These are phyloP conservation scores for Rhabdomys dilectus DNA, from an alignment of 2,113 vertebrate genomes.

Conservation along the genomic window DNA sequence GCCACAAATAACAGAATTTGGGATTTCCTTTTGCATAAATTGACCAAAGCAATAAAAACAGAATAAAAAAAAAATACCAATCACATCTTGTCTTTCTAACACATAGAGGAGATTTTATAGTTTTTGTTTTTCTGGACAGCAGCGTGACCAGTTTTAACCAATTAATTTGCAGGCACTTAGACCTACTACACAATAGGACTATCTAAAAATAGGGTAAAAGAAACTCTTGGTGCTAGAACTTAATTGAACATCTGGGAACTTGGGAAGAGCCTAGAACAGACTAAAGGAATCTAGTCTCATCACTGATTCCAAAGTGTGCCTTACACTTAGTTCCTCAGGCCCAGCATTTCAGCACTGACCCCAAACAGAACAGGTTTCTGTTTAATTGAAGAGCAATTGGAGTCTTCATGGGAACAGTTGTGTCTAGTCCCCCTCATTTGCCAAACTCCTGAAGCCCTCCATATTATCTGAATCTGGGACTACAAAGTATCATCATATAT, in stretches of 20 bases:
- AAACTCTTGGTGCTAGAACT: not conserved
- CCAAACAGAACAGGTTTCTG: not conserved
- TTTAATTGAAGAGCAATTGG: not conserved
- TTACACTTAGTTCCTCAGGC: not conserved
- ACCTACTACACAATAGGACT: not conserved
- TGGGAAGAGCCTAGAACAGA: not conserved
- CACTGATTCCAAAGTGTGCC: not conserved
- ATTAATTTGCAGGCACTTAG: not conserved
- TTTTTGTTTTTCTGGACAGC: not conserved
- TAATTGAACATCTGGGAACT: not conserved
- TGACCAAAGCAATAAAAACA: not conserved
- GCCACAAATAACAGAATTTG: not conserved
- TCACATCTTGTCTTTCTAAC: conserved; percentile 25
- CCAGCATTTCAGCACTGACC: not conserved
- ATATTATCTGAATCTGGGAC: not conserved
- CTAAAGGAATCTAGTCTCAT: not conserved
- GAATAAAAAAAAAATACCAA: conserved; percentile 10
- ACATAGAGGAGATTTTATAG: not conserved
- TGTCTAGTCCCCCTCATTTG: not conserved
- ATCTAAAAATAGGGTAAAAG: conserved; percentile 33
- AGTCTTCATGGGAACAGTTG: not conserved
- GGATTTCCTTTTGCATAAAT: conserved; percentile 2
- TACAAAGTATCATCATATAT: not conserved
- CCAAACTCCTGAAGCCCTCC: not conserved
- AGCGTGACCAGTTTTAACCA: not conserved